Conservation (phyloP, 2,797 vertebrate species). For the Anguilla marmorata region DNA sequence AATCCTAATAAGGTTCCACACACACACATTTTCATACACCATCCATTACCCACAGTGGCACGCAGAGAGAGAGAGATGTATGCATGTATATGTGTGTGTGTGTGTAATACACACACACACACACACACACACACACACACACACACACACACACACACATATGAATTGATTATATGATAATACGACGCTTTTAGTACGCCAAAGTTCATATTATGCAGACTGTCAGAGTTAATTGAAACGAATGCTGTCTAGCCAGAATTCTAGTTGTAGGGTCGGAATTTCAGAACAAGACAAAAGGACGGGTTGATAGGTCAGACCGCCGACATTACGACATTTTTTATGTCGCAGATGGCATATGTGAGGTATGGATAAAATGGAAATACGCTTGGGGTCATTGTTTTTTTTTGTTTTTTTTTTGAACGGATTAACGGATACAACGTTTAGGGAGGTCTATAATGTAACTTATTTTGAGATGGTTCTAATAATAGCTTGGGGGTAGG, state of each 20-base stretch:
- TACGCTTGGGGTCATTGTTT: background rate
- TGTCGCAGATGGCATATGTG: conserved; percentile 47
- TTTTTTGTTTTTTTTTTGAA: background rate
- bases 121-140: too few relatives aligned
- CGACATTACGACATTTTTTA: conserved; percentile 9
- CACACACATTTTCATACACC: background rate
- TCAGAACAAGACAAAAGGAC: conserved; percentile 29
- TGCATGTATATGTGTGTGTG: background rate
- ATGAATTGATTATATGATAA: background rate
- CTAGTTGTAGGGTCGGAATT: conserved; percentile 25
- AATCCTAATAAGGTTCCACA: background rate
- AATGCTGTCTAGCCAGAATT: background rate
- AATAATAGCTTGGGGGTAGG: background rate
- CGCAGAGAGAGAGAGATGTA: background rate
- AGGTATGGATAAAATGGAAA: background rate
- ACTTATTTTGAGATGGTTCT: background rate
- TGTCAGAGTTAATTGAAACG: background rate
- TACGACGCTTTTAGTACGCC: background rate
- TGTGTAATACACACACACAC: too few relatives aligned
- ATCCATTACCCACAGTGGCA: background rate
- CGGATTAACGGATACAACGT: background rate
- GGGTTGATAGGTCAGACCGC: conserved; percentile 45
- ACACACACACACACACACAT: too few relatives aligned
- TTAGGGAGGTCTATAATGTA: background rate
- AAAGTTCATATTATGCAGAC: background rate